Evolutionary conservation across 2,113 vertebrate species (phyloP).

Genomic region (Equus przewalskii): DNA sequence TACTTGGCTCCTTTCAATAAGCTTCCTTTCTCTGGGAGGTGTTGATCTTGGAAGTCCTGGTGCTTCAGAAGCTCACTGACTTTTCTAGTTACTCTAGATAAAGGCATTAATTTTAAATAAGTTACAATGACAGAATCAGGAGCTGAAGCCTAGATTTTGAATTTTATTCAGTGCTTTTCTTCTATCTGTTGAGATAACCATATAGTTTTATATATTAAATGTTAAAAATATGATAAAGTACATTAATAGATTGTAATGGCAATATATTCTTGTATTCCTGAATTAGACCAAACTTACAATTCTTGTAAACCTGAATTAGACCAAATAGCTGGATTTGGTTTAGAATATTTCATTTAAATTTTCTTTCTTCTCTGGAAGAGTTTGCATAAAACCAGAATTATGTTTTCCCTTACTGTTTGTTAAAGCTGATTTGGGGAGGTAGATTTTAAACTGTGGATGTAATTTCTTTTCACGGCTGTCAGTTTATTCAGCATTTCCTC

Average conservation of each 20-base stretch:
- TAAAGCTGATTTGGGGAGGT: not conserved
- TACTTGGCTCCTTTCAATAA: not conserved
- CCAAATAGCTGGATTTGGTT: not conserved
- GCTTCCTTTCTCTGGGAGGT: not conserved
- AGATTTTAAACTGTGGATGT: not conserved
- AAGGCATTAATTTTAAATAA: not conserved
- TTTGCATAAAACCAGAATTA: not conserved
- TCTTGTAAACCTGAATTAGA: not conserved
- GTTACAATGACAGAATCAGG: not conserved
- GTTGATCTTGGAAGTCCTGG: not conserved
- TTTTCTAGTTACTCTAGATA: not conserved
- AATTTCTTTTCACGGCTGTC: not conserved
- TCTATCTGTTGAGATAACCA: not conserved
- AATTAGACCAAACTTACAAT: not conserved
- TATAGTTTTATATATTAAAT: not conserved
- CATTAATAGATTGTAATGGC: not conserved
- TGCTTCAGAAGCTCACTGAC: not conserved
- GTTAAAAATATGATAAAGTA: not conserved
- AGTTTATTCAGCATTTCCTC: not conserved
- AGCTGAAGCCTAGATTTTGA: not conserved
- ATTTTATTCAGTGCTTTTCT: not conserved
- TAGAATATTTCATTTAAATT: not conserved
- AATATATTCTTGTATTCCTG: not conserved
- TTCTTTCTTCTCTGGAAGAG: not conserved
- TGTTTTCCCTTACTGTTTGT: not conserved